These are phyloP conservation scores for Myiothlypis chrysogaster DNA, from an alignment of 2,797 vertebrate species.

Conservation along the genomic window DNA sequence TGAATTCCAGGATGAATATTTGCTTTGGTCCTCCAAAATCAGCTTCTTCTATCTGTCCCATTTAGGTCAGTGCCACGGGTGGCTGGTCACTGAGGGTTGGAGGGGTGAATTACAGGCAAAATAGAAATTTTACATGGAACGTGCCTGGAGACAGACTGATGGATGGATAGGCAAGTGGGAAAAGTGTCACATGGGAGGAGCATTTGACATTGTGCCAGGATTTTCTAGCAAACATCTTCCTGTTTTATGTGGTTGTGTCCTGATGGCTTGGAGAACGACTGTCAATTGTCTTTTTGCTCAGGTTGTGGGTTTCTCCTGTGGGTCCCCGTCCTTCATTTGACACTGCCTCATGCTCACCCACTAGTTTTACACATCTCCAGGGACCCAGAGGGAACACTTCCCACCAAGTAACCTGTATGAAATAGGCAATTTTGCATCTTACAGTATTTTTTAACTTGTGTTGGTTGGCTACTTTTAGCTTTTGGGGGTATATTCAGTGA, in stretches of 20 bases:
- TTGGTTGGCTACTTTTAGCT: background rate
- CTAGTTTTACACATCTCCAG: background rate
- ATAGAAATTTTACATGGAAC: background rate
- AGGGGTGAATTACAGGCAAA: background rate
- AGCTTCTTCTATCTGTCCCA: background rate
- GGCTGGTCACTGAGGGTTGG: fast-evolving
- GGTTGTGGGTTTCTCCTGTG: background rate
- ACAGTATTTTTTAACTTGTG: background rate
- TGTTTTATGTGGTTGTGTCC: background rate
- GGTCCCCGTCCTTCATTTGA: background rate
- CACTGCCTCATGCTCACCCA: background rate
- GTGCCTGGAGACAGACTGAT: background rate
- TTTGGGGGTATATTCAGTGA: background rate
- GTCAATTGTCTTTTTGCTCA: background rate
- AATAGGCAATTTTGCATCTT: background rate
- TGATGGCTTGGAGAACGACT: background rate
- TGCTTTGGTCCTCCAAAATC: background rate
- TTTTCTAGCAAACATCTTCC: background rate
- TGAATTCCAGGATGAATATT: background rate
- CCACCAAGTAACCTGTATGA: background rate
- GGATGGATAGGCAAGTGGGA: background rate
- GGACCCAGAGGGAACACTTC: background rate
- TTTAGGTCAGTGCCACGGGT: background rate
- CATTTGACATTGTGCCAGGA: fast-evolving
- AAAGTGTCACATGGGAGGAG: fast-evolving